A percentile compares a stretch with the other conserved stretches of the same genome.
Conservation (phyloP, 2,113 vertebrate species). For the Phylloscopus trochiloides region DNA sequence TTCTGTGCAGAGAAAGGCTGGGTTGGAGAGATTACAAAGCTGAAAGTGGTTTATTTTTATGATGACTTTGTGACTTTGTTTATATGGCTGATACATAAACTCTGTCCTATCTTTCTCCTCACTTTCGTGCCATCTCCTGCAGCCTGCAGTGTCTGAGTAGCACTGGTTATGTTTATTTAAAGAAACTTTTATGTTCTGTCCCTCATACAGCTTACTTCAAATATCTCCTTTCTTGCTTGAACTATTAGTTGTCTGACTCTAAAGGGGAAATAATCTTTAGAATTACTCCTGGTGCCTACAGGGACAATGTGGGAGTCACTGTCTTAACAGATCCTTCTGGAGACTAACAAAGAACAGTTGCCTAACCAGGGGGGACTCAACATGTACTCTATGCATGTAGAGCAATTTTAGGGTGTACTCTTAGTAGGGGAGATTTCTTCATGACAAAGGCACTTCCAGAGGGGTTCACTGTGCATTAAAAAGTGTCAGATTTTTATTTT, state of each 20-base stretch:
- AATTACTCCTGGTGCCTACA: background rate
- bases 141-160: background rate
- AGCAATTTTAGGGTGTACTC: background rate
- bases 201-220: background rate
- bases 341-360: background rate
- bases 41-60: background rate
- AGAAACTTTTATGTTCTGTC: background rate
- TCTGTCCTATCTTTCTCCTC: background rate
- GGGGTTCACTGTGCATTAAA: background rate
- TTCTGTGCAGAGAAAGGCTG: background rate
- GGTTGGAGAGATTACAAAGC: background rate
- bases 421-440: background rate
- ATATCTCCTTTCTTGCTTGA: background rate
- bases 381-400: rapidly evolving
- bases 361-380: background rate
- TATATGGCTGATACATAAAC: background rate
- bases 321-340: background rate
- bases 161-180: background rate
- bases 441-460: background rate
- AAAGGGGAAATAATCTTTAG: background rate
- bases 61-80: background rate
- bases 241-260: background rate
- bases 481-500: slow-evolving; percentile 10
- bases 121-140: background rate
- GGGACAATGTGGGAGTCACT: background rate